Percentiles rank a stretch among this genome's conserved stretches.
phyloP scores from a whole-genome alignment of 1,140 invertebrate genomes.

The Drosophila takahashii region DNA sequence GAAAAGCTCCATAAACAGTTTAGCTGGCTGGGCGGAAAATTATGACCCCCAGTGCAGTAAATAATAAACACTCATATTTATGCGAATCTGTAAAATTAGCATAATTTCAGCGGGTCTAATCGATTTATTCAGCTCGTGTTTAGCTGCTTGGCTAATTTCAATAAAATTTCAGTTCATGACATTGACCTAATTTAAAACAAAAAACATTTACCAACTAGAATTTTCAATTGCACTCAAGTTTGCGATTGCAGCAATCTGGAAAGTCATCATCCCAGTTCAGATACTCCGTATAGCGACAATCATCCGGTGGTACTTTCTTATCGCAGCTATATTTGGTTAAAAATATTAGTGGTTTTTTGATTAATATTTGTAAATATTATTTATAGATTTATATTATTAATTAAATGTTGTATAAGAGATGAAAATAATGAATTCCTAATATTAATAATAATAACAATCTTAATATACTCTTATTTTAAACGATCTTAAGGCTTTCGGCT shows the following conservation, averaged over 20 bases:
- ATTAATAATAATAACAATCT: no score
- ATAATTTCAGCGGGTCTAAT: neutral
- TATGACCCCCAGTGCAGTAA: constrained; percentile 5
- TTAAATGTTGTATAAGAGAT: no score
- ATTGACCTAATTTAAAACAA: neutral
- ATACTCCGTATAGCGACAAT: constrained; percentile 28
- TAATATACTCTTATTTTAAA: no score
- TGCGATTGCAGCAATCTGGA: constrained; percentile 48
- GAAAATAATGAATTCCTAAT: no score
- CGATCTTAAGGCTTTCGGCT: no score
- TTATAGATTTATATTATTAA: no score
- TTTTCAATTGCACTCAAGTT: constrained; percentile 40
- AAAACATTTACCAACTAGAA: constrained; percentile 2
- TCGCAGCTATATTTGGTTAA: constrained; percentile 34
- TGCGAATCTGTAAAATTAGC: constrained; percentile 10
- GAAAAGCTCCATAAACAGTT: constrained; percentile 13
- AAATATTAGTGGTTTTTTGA: no score
- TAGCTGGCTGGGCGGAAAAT: constrained; percentile 4
- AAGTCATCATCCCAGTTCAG: constrained; percentile 23
- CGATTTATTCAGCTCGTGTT: neutral
- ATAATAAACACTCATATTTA: constrained; percentile 8
- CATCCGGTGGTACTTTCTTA: constrained; percentile 2
- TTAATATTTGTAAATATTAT: no score
- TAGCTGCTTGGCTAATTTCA: neutral
- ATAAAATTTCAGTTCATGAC: neutral